Evolutionary conservation across 2,888 invertebrate species (phyloP).

Genomic region (Poecilus cupreus): DNA sequence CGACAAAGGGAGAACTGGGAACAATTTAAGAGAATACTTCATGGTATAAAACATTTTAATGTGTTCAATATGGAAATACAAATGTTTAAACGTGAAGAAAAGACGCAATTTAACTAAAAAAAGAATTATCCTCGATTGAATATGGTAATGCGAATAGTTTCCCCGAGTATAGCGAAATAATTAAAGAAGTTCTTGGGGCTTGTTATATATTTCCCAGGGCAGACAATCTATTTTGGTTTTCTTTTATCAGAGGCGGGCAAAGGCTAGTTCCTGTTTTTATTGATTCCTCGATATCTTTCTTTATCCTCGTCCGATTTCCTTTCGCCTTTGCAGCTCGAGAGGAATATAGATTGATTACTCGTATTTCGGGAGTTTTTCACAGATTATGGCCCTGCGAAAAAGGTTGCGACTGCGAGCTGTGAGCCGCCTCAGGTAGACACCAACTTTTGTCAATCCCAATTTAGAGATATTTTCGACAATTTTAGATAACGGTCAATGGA

Average conservation of each 20-base stretch:
- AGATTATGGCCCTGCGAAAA: conserved; percentile 22
- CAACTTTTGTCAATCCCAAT: neutral
- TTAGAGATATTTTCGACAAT: neutral
- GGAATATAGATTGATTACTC: conserved; percentile 55
- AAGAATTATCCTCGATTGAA: conserved; percentile 15
- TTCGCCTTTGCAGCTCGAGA: conserved; percentile 38
- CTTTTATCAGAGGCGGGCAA: conserved; percentile 36
- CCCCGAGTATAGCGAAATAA: neutral
- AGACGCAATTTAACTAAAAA: conserved; percentile 8
- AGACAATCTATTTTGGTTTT: conserved; percentile 43
- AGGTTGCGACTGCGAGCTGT: neutral
- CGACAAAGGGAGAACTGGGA: no score
- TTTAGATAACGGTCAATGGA: neutral
- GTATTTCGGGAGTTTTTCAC: conserved; percentile 38
- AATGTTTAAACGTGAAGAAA: neutral
- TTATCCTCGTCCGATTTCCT: conserved; percentile 46
- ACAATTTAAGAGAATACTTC: no score
- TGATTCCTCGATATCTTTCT: conserved; percentile 50
- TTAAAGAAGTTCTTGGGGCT: neutral
- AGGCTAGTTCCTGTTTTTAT: conserved; percentile 52
- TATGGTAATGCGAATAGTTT: conserved; percentile 13
- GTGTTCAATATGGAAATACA: neutral
- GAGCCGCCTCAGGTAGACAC: conserved; percentile 14
- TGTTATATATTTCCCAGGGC: neutral
- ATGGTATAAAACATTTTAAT: neutral